These are phyloP conservation scores for Lamellibrachia satsuma DNA, from an alignment of 2,888 invertebrate genomes.

Conservation along the genomic window DNA sequence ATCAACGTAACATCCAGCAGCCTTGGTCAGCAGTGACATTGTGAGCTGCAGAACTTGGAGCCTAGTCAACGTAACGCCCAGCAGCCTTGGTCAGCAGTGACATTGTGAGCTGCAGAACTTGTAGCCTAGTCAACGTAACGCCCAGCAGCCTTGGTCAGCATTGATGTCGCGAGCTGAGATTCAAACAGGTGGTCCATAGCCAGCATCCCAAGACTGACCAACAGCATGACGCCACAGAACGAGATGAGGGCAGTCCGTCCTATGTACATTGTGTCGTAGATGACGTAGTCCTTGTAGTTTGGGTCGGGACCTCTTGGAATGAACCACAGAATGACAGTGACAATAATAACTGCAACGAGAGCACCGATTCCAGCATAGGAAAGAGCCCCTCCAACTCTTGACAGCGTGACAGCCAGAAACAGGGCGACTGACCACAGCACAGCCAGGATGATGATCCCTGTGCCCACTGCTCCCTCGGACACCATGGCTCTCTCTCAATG, in stretches of 20 bases:
- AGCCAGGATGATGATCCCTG: conserved; percentile 54
- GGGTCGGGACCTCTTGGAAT: conserved; percentile 36
- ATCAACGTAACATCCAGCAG: background rate
- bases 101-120: conserved; percentile 5
- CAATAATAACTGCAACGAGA: conserved; percentile 34
- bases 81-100: background rate
- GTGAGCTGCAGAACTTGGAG: conserved; percentile 24
- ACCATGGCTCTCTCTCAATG: conserved; percentile 40
- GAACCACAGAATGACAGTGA: conserved; percentile 41
- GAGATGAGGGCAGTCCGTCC: conserved; percentile 37
- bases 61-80: background rate
- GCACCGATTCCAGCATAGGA: conserved; percentile 33
- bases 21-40: background rate
- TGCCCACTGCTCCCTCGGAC: conserved; percentile 52
- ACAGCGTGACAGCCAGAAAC: conserved; percentile 49
- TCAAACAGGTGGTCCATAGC: conserved; percentile 37
- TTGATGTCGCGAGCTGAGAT: conserved; percentile 22
- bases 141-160: background rate
- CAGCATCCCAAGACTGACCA: conserved; percentile 30
- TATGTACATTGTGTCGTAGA: conserved; percentile 37
- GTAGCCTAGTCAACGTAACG: background rate
- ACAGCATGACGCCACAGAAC: conserved; percentile 34
- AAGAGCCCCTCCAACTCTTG: conserved; percentile 51
- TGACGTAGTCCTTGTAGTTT: conserved; percentile 23
- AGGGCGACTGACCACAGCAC: conserved; percentile 54